Percentiles rank a stretch among this genome's conserved stretches.
phyloP scores from a whole-genome alignment of 2,888 invertebrate genomes.

The Tetragonula carbonaria region DNA sequence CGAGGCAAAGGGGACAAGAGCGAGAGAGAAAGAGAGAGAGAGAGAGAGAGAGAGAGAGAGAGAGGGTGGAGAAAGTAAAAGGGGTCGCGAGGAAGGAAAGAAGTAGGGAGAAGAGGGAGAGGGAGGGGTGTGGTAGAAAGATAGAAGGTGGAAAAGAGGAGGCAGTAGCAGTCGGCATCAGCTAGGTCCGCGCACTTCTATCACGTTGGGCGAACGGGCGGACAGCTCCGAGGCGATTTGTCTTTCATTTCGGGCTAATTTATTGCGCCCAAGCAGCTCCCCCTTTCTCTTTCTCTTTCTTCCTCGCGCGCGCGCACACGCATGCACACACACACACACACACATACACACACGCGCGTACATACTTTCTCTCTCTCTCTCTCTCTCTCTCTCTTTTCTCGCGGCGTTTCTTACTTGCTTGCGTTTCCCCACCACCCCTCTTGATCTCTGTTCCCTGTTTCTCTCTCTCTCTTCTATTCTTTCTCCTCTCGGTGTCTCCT shows the following conservation, averaged over 20 bases:
- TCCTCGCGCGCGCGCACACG: conserved; percentile 22
- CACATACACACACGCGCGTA: no score
- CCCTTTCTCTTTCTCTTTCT: conserved; percentile 62
- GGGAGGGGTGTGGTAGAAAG: conserved; percentile 48
- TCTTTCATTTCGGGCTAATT: conserved; percentile 84
- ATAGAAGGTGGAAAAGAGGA: conserved; percentile 60
- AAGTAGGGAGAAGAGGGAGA: conserved; percentile 43
- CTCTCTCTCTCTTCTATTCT: conserved; percentile 59
- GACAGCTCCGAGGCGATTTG: conserved; percentile 84
- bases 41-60: conserved; percentile 34
- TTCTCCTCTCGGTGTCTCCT: conserved; percentile 57
- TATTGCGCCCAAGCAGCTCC: conserved; percentile 81
- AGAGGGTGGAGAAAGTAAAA: conserved; percentile 49
- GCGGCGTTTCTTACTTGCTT: conserved; percentile 66
- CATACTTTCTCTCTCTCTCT: conserved; percentile 11
- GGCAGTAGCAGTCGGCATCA: conserved; percentile 76
- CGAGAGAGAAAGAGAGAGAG: conserved; percentile 31
- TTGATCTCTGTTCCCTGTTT: conserved; percentile 25
- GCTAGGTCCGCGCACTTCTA: conserved; percentile 82
- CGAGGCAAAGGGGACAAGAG: conserved; percentile 36
- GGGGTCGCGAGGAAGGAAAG: conserved; percentile 53
- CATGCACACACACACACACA: neutral
- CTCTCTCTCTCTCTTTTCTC: conserved; percentile 38
- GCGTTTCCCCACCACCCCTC: conserved; percentile 68
- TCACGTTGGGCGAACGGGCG: conserved; percentile 83